These are phyloP conservation scores for Fissipunctia ypsillon DNA, from an alignment of 2,888 invertebrate genomes.

Conservation along the genomic window DNA sequence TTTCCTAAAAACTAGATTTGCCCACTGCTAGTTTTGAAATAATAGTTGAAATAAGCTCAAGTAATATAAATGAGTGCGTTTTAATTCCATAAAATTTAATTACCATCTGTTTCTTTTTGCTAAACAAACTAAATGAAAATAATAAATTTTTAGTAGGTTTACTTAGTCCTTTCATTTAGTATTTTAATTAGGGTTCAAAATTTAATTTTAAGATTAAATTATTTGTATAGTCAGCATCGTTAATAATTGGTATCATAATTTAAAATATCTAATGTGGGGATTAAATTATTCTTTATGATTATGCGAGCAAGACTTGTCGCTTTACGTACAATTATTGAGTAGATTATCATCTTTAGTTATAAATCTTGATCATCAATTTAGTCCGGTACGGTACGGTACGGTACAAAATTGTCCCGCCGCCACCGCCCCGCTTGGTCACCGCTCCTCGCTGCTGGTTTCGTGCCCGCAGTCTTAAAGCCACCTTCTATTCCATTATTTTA, in stretches of 20 bases:
- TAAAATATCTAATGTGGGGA: conserved; percentile 6
- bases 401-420: too few relatives aligned
- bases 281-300: conserved; percentile 6
- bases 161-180: conserved; percentile 33
- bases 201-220: conserved; percentile 39
- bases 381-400: too few relatives aligned
- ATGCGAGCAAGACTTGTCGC: neutral
- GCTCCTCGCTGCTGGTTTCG: too few relatives aligned
- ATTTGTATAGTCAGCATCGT: conserved; percentile 19
- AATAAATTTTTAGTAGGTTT: conserved; percentile 43
- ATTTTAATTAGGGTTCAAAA: conserved; percentile 47
- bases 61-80: conserved; percentile 2
- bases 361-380: conserved; percentile 10
- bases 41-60: conserved; percentile 4
- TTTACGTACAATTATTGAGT: neutral
- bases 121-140: conserved; percentile 38
- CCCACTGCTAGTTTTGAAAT: neutral
- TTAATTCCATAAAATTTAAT: conserved; percentile 34
- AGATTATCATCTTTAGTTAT: conserved; percentile 7
- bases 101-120: conserved; percentile 19
- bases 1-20: neutral
- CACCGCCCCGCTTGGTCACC: too few relatives aligned
- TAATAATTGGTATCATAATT: conserved; percentile 15
- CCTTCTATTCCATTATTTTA: neutral
- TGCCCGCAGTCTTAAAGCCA: too few relatives aligned